Conservation (phyloP, 2,113 vertebrate species). For the Catagonus wagneri region DNA sequence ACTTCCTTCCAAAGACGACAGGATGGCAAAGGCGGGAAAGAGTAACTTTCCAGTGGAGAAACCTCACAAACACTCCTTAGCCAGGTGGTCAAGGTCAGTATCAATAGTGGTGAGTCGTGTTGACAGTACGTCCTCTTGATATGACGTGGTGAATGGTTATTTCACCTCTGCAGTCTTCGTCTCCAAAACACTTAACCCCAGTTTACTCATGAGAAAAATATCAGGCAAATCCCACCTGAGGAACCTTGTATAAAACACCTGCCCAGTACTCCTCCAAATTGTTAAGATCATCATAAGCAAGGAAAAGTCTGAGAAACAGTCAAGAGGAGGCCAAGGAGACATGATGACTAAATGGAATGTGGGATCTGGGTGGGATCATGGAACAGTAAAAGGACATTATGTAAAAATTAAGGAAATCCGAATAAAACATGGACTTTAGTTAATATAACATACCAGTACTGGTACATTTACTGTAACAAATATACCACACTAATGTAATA, state of each 20-base stretch:
- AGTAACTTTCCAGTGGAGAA: not conserved
- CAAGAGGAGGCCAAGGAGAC: not conserved
- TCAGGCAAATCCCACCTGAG: not conserved
- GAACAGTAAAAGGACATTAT: not conserved
- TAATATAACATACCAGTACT: not conserved
- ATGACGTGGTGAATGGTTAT: not conserved
- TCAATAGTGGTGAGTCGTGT: not conserved
- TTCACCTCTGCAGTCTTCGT: slow-evolving; percentile 3
- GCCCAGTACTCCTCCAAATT: not conserved
- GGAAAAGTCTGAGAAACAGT: not conserved
- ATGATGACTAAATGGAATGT: not conserved
- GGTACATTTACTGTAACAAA: not conserved
- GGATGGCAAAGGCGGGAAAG: not conserved
- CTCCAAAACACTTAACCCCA: not conserved
- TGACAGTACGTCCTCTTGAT: not conserved
- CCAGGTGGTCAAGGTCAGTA: not conserved
- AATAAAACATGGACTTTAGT: not conserved
- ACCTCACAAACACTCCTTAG: not conserved
- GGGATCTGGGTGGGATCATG: not conserved
- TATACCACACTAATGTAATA: not conserved
- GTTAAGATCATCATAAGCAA: slow-evolving; percentile 14
- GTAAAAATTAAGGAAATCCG: slow-evolving; percentile 23
- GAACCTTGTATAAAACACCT: not conserved
- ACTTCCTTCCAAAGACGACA: not conserved
- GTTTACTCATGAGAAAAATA: not conserved